A percentile compares a stretch with the other conserved stretches of the same genome.
phyloP scores from a whole-genome alignment of 2,888 invertebrate genomes.

The Calliopum simillimum region DNA sequence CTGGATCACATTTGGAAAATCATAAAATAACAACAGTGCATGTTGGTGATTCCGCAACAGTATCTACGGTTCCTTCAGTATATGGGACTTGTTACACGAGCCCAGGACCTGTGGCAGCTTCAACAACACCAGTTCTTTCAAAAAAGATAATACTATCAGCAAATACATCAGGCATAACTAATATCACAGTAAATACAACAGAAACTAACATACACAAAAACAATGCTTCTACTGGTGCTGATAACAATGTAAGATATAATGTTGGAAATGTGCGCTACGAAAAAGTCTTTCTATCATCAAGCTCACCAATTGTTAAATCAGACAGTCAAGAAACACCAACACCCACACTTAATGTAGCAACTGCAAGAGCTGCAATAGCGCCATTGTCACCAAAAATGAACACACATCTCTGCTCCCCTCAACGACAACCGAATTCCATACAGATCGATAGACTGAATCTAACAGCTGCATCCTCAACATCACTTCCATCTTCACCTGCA shows the following conservation, averaged over 20 bases:
- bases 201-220: conserved; percentile 41
- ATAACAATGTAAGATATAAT: conserved; percentile 33
- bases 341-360: conserved; percentile 1
- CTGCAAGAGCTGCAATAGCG: conserved; percentile 13
- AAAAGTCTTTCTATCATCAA: conserved; percentile 64
- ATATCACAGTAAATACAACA: conserved; percentile 62
- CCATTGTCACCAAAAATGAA: conserved; percentile 33
- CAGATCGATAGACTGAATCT: neutral
- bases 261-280: conserved; percentile 61
- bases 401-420: conserved; percentile 38
- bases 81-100: conserved; percentile 47
- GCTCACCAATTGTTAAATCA: conserved; percentile 50
- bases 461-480: conserved; percentile 5
- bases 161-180: conserved; percentile 63
- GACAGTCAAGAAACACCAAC: conserved; percentile 1
- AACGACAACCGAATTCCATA: conserved; percentile 19
- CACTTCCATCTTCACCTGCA: conserved; percentile 34
- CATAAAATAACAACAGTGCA: conserved; percentile 62
- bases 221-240: conserved; percentile 3
- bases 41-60: conserved; percentile 52
- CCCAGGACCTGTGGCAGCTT: conserved; percentile 33
- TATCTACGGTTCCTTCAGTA: conserved; percentile 40
- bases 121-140: conserved; percentile 56
- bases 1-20: conserved; percentile 45
- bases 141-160: conserved; percentile 65